Evolutionary conservation across 2,888 invertebrate species (phyloP).

Genomic region (Nephrotoma flavescens): DNA sequence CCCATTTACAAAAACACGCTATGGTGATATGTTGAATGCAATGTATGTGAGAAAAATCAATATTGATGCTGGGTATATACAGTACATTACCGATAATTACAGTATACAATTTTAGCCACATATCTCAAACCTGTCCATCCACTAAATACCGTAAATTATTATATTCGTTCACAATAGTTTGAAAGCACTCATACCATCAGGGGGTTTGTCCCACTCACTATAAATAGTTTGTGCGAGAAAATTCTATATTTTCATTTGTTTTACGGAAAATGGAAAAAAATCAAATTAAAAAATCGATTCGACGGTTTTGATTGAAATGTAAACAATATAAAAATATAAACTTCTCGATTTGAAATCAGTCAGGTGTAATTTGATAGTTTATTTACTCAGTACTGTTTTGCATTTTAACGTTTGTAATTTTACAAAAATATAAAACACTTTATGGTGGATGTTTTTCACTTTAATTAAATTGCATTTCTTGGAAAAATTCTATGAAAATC

Average conservation of each 20-base stretch:
- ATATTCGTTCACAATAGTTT: no score
- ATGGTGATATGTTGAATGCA: background rate
- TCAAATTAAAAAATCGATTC: background rate
- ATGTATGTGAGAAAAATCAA: background rate
- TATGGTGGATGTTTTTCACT: no score
- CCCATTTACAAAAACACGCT: background rate
- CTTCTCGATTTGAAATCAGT: background rate
- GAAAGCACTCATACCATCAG: no score
- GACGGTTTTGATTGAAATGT: background rate
- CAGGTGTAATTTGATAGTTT: background rate
- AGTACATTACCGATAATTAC: background rate
- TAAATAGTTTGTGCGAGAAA: background rate
- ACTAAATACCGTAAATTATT: no score
- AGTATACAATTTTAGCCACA: no score
- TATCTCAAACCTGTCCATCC: no score
- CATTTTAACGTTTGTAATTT: no score
- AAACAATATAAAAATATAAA: background rate
- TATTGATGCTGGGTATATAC: background rate
- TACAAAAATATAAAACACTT: no score
- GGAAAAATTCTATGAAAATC: no score
- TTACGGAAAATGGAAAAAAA: background rate
- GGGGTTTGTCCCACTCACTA: no score
- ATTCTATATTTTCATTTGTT: no score
- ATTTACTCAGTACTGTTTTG: background rate
- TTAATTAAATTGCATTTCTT: no score